These are phyloP conservation scores for Trigoniulus corallinus DNA, from an alignment of 1,140 invertebrate species.

Conservation along the genomic window DNA sequence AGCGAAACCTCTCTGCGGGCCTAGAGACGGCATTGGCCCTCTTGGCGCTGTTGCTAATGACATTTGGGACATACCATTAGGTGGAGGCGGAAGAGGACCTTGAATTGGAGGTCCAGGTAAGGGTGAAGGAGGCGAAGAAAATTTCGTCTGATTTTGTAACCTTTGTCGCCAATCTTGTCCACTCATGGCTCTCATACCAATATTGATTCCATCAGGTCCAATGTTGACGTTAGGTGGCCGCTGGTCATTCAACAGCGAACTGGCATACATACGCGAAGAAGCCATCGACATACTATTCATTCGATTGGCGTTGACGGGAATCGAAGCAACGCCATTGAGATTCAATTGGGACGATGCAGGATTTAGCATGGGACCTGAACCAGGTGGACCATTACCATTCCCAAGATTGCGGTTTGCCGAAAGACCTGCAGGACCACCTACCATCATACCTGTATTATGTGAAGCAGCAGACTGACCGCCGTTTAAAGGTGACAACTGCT, in stretches of 20 bases:
- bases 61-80: neutral
- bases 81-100: neutral
- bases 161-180: conserved; percentile 9
- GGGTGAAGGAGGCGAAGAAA: neutral
- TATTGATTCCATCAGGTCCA: conserved; percentile 29
- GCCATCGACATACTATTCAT: neutral
- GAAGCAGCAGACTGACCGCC: too few relatives aligned
- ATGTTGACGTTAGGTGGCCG: conserved; percentile 30
- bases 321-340: neutral
- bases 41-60: neutral
- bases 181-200: conserved; percentile 19
- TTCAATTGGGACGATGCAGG: conserved; percentile 2
- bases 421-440: neutral
- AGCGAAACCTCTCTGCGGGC: neutral
- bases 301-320: neutral
- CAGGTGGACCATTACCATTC: neutral
- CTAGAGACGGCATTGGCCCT: neutral
- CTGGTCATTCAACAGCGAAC: conserved; percentile 25
- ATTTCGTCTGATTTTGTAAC: conserved; percentile 2
- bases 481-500: neutral
- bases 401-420: neutral
- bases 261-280: conserved; percentile 18
- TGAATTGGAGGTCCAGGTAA: neutral
- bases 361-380: neutral
- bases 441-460: too few relatives aligned